Evolutionary conservation across 1,140 invertebrate genomes (phyloP).

Genomic region (Arion vulgaris): DNA sequence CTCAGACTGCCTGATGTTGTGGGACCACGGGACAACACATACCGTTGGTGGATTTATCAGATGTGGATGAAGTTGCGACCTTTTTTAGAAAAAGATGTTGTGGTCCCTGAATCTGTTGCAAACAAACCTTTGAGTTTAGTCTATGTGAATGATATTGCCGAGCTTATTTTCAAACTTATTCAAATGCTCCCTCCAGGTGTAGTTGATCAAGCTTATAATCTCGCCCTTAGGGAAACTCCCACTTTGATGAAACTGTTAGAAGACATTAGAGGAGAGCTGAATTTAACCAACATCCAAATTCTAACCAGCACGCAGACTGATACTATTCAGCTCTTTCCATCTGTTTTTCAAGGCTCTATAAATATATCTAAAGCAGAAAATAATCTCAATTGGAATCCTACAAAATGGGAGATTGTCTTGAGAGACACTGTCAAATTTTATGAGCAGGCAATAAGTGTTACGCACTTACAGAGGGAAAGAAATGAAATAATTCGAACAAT

Average conservation of each 20-base stretch:
- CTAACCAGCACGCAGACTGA: slow-evolving; percentile 52
- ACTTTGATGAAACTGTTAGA: slow-evolving; percentile 64
- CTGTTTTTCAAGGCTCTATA: slow-evolving; percentile 71
- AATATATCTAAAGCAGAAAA: slow-evolving; percentile 69
- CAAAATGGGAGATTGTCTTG: slow-evolving; percentile 63
- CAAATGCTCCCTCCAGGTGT: slow-evolving; percentile 38
- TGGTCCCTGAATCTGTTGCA: slow-evolving; percentile 64
- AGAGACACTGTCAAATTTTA: slow-evolving; percentile 72
- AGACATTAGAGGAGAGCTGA: slow-evolving; percentile 57
- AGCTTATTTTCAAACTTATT: slow-evolving; percentile 61
- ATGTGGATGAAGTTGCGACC: slow-evolving; percentile 71
- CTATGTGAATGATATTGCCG: slow-evolving; percentile 73
- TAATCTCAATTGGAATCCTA: slow-evolving; percentile 70
- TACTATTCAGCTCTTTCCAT: slow-evolving; percentile 71
- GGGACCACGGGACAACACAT: slow-evolving; percentile 74
- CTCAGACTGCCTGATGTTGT: slow-evolving; percentile 75
- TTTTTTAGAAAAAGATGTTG: slow-evolving; percentile 51
- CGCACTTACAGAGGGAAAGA: slow-evolving; percentile 44
- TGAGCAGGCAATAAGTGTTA: slow-evolving; percentile 58
- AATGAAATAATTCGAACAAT: slow-evolving; percentile 58
- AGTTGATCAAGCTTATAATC: slow-evolving; percentile 71
- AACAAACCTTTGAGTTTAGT: slow-evolving; percentile 72
- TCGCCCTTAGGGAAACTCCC: slow-evolving; percentile 68
- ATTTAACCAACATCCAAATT: slow-evolving; percentile 54
- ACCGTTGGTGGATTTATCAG: slow-evolving; percentile 75